Evolutionary conservation across 2,888 invertebrate species (phyloP).

Genomic region (Doris montereyensis): DNA sequence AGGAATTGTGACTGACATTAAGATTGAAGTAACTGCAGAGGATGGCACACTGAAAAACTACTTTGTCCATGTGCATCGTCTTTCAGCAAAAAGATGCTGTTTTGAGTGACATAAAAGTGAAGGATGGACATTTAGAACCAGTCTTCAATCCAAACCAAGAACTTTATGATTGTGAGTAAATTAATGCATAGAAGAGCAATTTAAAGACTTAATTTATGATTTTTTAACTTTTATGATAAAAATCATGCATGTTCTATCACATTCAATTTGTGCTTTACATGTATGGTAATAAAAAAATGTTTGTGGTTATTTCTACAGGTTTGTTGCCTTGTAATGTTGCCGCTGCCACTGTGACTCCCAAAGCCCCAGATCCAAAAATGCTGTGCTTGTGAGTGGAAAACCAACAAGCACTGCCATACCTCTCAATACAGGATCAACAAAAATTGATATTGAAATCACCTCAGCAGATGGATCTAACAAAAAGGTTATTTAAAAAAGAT

Average conservation of each 20-base stretch:
- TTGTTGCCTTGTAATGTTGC: conserved; percentile 60
- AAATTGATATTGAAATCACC: conserved; percentile 62
- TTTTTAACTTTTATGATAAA: too few relatives aligned
- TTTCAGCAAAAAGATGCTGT: conserved; percentile 71
- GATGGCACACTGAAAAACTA: conserved; percentile 70
- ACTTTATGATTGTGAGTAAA: conserved; percentile 63
- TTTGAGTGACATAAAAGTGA: conserved; percentile 58
- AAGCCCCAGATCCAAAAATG: conserved; percentile 66
- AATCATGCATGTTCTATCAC: too few relatives aligned
- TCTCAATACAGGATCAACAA: conserved; percentile 66
- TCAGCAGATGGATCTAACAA: conserved; percentile 69
- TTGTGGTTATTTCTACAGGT: too few relatives aligned
- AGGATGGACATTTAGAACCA: conserved; percentile 59
- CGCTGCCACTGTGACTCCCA: conserved; percentile 57
- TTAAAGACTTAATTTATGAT: too few relatives aligned
- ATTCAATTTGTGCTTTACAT: too few relatives aligned
- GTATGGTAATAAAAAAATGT: too few relatives aligned
- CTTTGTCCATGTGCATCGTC: conserved; percentile 63
- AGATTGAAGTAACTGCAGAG: conserved; percentile 71
- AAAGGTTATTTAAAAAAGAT: conserved; percentile 66
- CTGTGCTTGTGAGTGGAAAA: conserved; percentile 57
- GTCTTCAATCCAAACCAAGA: conserved; percentile 57
- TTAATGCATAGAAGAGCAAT: too few relatives aligned
- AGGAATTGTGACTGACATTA: conserved; percentile 68
- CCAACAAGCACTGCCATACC: conserved; percentile 54